Evolutionary conservation across 2,888 invertebrate genomes (phyloP), one percentile per base, ranked within the genome.

Genomic region (Tinea trinotella): DNA sequence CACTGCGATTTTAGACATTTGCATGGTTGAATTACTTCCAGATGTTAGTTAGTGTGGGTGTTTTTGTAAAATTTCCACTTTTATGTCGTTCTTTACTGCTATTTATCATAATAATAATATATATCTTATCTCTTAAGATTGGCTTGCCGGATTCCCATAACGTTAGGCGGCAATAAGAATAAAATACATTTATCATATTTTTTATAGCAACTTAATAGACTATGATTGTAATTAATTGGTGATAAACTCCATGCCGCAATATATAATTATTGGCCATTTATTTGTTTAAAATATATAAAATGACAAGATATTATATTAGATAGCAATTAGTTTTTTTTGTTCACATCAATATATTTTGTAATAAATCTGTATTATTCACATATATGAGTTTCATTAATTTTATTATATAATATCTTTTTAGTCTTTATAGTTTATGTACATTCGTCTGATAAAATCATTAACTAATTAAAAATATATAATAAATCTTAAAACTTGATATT

Each of bases 261-360:
- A 24, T 24, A n/a, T 22, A 50, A 50, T 50, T 50, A 50, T 24
- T 50, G 50, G 50, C 3, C 24, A 50, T 50, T 50, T 50, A 50
- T 50, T 50, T 50, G 24, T 50, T 50, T 22, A 50, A 50, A 48
- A 2, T 19, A 18, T 48, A 12, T 48, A 19, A 12, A 24, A 24
- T 24, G 50, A 50, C 50, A 50, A 50, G 50, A 24, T 13, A 18
- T 50, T n/a, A 50, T 12, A 50, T 24, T 46, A 20, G 48, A 48
- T 48, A 48, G 15, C 19, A n/a, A 19, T 48, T 40, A 40, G 3
- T 13, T 15, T 15, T 12, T 15, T n/a, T 40, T 2, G 15, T n/a
- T 48, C 1, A 15, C 48, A 7, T 18, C 19, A 17, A 48, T 40
- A 15, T 13, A 40, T 48, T 48, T 48, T 20, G 17, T 19, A 48